These are phyloP conservation scores for Daktulosphaira vitifoliae DNA, from an alignment of 1,140 invertebrate genomes.

Conservation along the genomic window DNA sequence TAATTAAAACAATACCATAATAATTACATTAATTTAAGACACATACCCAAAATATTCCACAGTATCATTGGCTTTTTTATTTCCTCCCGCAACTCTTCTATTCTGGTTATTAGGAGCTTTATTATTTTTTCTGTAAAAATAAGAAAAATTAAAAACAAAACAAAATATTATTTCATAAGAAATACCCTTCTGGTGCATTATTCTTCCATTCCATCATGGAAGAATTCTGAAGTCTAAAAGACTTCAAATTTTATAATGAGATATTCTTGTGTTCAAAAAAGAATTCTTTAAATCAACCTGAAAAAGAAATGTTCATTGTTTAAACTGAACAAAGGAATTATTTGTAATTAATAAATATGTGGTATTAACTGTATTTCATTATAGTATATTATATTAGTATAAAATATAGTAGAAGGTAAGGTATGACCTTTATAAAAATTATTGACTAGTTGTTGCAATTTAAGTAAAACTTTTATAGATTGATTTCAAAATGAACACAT, in stretches of 20 bases:
- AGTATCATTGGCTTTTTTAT: slow-evolving; percentile 28
- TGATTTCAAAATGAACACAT: too few relatives aligned
- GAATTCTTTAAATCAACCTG: not conserved
- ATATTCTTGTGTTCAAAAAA: not conserved
- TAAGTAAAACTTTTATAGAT: too few relatives aligned
- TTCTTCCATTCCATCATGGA: slow-evolving; percentile 32
- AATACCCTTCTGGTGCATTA: slow-evolving; percentile 22
- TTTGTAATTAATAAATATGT: too few relatives aligned
- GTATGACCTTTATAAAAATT: too few relatives aligned
- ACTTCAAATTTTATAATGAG: not conserved
- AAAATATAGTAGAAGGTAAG: too few relatives aligned
- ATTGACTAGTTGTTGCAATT: too few relatives aligned
- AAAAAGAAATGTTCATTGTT: too few relatives aligned
- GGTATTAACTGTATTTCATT: too few relatives aligned
- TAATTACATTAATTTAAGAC: too few relatives aligned
- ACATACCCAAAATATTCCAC: slow-evolving; percentile 26
- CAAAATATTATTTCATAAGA: not conserved
- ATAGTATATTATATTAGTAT: too few relatives aligned
- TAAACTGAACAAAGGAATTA: too few relatives aligned
- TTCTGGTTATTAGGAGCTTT: slow-evolving; percentile 11
- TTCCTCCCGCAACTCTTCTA: slow-evolving; percentile 15
- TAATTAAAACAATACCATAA: too few relatives aligned
- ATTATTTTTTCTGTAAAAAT: slow-evolving; percentile 16
- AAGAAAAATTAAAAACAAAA: not conserved
- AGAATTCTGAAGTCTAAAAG: slow-evolving; percentile 14